phyloP scores from a whole-genome alignment of 2,797 vertebrate genomes.

The Macroramphosus scolopax region DNA sequence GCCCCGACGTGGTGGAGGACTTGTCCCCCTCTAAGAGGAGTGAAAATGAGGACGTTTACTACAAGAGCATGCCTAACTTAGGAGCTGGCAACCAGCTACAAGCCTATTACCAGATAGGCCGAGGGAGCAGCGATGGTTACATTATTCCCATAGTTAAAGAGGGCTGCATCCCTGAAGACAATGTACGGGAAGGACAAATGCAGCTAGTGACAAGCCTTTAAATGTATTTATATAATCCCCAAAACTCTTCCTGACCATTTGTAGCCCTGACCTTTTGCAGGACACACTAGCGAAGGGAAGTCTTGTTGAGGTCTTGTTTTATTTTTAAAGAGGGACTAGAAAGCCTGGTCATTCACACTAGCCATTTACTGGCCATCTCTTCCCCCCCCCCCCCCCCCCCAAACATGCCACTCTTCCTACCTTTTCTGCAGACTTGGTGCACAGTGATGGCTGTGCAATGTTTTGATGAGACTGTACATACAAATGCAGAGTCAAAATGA shows the following conservation, averaged over 20 bases:
- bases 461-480: conserved; percentile 92
- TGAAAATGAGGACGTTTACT: conserved; percentile 95
- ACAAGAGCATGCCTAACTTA: conserved; percentile 99
- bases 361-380: conserved; percentile 37
- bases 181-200: conserved; percentile 99
- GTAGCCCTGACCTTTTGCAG: conserved; percentile 52
- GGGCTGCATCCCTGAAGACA: conserved; percentile 91
- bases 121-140: conserved; percentile 93
- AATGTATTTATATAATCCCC: conserved; percentile 79
- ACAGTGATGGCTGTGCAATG: conserved; percentile 56
- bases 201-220: conserved; percentile 99
- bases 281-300: conserved; percentile 75
- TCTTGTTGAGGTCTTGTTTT: conserved; percentile 54
- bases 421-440: conserved; percentile 59
- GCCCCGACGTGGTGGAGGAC: conserved; percentile 89
- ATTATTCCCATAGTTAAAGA: conserved; percentile 97
- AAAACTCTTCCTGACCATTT: conserved; percentile 34
- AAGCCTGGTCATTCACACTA: conserved; percentile 43
- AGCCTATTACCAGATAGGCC: conserved; percentile 97
- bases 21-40: conserved; percentile 92
- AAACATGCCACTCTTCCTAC: conserved; percentile 49
- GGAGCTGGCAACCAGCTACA: conserved; percentile 92
- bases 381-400: conserved; percentile 18
- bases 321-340: conserved; percentile 60
- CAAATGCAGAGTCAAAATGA: conserved; percentile 91